Evolutionary conservation across 92 coral and sea anemone species (phyloP), one percentile per base, ranked within the genome.

Genomic region (Epizoanthus ramosus): DNA sequence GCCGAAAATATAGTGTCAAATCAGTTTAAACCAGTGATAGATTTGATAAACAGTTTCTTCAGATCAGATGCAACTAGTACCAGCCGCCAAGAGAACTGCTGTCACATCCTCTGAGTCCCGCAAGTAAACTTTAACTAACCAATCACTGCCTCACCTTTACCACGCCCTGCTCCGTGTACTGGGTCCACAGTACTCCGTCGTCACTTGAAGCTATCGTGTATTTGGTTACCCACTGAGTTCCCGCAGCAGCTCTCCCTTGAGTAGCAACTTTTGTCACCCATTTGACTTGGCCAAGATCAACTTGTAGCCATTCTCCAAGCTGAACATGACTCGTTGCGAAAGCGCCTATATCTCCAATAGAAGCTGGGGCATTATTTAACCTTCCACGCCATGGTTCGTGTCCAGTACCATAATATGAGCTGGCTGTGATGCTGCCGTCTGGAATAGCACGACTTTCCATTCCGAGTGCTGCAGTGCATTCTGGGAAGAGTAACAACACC

Each of bases 201-300:
- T 13, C 71, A 66, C 71, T 31, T 18, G 39, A 66, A 33, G 71
- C 41, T 66, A 66, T 31, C 15, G 33, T 31, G 71, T 66, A 66
- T 66, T 66, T 66, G 8, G 71, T 66, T 2, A 66, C n/a, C 39
- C 71, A 28, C 5, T 66, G 71, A 3, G 0, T 2, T 0, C 22
- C 22, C 1, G 13, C 9, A 18, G 18, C n/a, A n/a, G 47, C 12
- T 19, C 71, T 66, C 47, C 71, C 71, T 41, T 66, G 71, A n/a
- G 71, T 66, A 39, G 19, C 71, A 66, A 66, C 71, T 33, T 66
- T 66, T 16, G 71, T 66, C 71, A 66, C 71, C 47, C 71, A 66
- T 33, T 66, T 66, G 43, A 33, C 47, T 33, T 66, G 71, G 18
- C 71, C 71, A 37, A 66, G 47, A 41, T 66, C 71, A 3, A 66